Evolutionary conservation across 2,113 vertebrate species (phyloP), one percentile per base, ranked within the genome.

Genomic region (Scolopax mira): DNA sequence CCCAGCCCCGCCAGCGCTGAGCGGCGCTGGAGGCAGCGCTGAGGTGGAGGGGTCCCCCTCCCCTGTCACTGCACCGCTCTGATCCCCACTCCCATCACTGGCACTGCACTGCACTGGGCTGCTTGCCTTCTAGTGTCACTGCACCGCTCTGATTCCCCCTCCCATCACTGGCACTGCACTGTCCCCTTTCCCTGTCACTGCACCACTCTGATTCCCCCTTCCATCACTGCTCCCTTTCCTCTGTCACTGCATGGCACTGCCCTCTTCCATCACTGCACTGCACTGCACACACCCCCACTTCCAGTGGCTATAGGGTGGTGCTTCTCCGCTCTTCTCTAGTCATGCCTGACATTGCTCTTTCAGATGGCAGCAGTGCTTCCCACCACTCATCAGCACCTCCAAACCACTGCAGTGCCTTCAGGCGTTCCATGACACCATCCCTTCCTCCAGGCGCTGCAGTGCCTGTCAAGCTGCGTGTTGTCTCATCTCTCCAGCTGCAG

Each of bases 281-380:
- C 46, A 21, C 27, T 46, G 44, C 44, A 22, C 10, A 6, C 6
- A 3, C 16, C 9, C 22, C 5, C 51, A 0, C 27, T 44, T 4
- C 7, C 60, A 12, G 28, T 21, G 42, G 18, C 24, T 21, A 52
- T 23, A 5, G 19, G 23, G 22, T 57, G 18, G 27, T 57, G 18
- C n/a, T n/a, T 62, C 46, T 23, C 54, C 13, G 2, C 27, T 2
- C 39, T 33, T 11, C 17, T 37, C 46, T n/a, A 1, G 8, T 7
- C 71, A 2, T 21, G 64, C 64, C 39, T 7, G 54, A 28, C 15
- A 1, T 5, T 23, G 79, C 57, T 55, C 8, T 42, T 35, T 12
- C 49, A 2, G 0, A 17, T 6, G 6, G 1, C 25, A 18, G 48
- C 39, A 6, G 9, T 8, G 5, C 55, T 69, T 8, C 33, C 60